Percentiles rank a stretch among this genome's conserved stretches.
Evolutionary conservation across 1,140 invertebrate genomes (phyloP).

Genomic region (Eriocheir sinensis): DNA sequence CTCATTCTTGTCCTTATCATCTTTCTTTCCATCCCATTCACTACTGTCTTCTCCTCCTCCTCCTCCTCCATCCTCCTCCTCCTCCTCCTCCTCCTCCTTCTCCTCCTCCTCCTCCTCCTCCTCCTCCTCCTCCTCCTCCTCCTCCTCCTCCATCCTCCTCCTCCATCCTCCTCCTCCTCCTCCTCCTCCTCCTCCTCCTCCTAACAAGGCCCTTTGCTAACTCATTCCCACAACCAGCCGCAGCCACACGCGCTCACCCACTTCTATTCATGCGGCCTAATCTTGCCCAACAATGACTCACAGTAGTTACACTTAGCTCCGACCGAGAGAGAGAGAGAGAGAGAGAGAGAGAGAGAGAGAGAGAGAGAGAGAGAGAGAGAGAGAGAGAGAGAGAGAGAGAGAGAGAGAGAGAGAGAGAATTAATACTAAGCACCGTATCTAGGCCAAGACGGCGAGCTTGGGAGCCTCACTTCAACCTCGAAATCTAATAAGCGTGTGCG

Average conservation of each 20-base stretch:
- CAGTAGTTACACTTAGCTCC: not conserved
- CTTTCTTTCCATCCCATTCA: not conserved
- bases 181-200: not conserved
- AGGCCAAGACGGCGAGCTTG: not conserved
- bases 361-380: conserved; percentile 22
- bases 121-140: not conserved
- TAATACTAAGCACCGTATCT: not conserved
- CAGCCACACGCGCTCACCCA: not conserved
- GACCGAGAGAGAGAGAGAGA: no score
- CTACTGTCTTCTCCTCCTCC: not conserved
- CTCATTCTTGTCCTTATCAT: not conserved
- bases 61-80: not conserved
- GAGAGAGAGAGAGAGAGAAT: no score
- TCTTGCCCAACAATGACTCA: not conserved
- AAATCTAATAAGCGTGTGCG: conserved; percentile 45
- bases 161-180: not conserved
- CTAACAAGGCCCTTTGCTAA: not conserved
- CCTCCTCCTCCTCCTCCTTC: not conserved
- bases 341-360: no score
- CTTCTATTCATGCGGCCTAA: not conserved
- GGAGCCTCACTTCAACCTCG: conserved; percentile 27
- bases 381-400: conserved; percentile 12
- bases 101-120: not conserved
- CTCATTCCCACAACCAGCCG: not conserved
- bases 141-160: no score